Base-by-base conservation (phyloP, 2,797 vertebrate species). In the Chloroceryle inda region DNA sequence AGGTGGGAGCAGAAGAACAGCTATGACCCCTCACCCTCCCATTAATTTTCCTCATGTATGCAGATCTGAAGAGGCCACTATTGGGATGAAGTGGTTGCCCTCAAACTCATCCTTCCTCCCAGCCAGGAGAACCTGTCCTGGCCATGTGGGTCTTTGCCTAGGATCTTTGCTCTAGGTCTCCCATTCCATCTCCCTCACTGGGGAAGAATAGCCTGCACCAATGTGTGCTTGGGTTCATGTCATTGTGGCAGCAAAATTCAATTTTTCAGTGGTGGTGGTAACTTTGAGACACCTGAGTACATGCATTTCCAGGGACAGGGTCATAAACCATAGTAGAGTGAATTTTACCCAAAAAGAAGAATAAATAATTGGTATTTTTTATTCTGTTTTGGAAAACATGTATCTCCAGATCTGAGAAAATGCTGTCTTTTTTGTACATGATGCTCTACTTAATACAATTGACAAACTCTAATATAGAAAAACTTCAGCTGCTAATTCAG, bases 401-500 rank as follows among this genome's bases (percentile, higher is more conserved):
- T 45, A 29, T 47, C n/a, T 92, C 10, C 23, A 82, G 52, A 75
- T 10, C 24, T 21, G 79, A 61, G 45, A 64, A 82, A 55, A 17
- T 42, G 12, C 55, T 76, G 38, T 24, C 49, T 83, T 35, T 69
- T 85, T 89, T 74, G 26, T 33, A 31, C 24, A 7, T 50, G 38
- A 42, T 0, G 0, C 5, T 73, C 47, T 81, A n/a, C 53, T 71
- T 94, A 90, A 92, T 89, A 79, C 47, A 64, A 73, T 78, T 64
- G 45, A 79, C 63, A 68, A 95, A 93, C 47, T 73, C 53, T 92
- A 91, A 80, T 42, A 38, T 53, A 74, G 24, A 63, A 77, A 94
- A 97, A 92, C 59, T 75, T 93, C 91, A 76, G 13, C 71, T 94
- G 61, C 40, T 95, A 95, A 96, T 92, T 96, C 94, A 96, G 94